Evolutionary conservation across 2,888 invertebrate genomes (phyloP).

Genomic region (Polyploca ridens): DNA sequence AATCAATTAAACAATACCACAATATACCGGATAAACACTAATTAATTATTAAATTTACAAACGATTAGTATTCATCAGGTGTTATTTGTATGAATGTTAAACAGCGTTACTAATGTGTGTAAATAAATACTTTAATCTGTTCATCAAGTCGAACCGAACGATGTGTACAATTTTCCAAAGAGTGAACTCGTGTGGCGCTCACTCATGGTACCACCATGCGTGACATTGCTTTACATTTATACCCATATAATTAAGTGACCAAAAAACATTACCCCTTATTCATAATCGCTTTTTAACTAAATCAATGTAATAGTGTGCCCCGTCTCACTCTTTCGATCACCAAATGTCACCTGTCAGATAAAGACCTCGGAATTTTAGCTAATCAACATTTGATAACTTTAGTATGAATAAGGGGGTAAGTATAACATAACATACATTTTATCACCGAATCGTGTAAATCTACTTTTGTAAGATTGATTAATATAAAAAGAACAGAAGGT

Average conservation of each 20-base stretch:
- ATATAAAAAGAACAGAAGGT: too few species aligned
- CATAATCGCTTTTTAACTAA: too few species aligned
- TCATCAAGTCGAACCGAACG: slow-evolving; percentile 57
- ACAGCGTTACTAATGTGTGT: slow-evolving; percentile 57
- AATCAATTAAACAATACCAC: too few species aligned
- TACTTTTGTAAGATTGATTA: too few species aligned
- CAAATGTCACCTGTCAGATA: too few species aligned
- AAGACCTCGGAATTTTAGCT: too few species aligned
- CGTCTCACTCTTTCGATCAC: too few species aligned
- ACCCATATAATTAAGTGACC: slow-evolving; percentile 7
- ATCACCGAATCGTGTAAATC: too few species aligned
- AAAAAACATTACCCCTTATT: background rate
- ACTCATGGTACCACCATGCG: slow-evolving; percentile 42
- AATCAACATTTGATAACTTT: too few species aligned
- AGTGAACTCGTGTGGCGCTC: slow-evolving; percentile 53
- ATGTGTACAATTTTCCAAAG: slow-evolving; percentile 67
- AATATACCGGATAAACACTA: background rate
- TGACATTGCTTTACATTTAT: slow-evolving; percentile 36
- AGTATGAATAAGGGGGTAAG: too few species aligned
- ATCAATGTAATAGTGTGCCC: too few species aligned
- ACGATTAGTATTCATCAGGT: slow-evolving; percentile 15
- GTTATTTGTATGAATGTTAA: slow-evolving; percentile 34
- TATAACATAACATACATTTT: too few species aligned
- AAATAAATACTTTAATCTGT: slow-evolving; percentile 59
- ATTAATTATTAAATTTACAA: background rate